Conservation (phyloP, 1,140 invertebrate species). For the Helicorthomorpha holstii region DNA sequence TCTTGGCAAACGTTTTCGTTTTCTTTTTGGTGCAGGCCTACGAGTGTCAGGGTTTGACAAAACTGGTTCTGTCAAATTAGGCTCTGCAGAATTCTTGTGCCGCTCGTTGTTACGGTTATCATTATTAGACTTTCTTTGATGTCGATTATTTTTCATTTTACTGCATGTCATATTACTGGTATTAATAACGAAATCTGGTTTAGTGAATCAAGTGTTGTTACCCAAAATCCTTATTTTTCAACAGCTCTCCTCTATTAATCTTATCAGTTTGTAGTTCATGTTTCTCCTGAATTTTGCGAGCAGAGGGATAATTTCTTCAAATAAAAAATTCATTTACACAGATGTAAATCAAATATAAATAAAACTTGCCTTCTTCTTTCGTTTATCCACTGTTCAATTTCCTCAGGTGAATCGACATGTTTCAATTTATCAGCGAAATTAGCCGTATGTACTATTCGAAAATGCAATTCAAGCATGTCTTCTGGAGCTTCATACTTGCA, state of each 20-base stretch:
- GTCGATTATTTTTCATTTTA: background rate
- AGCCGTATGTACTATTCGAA: too few species aligned
- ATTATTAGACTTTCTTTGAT: background rate
- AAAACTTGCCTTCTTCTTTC: slow-evolving; percentile 46
- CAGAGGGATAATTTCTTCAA: slow-evolving; percentile 37
- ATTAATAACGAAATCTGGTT: background rate
- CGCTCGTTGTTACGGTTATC: background rate
- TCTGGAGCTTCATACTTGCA: too few species aligned
- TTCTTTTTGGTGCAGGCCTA: too few species aligned
- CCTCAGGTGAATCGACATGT: slow-evolving; percentile 51
- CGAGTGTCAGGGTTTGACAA: background rate
- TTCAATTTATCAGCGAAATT: slow-evolving; percentile 58
- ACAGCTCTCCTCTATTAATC: slow-evolving; percentile 26
- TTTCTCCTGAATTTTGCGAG: slow-evolving; percentile 46
- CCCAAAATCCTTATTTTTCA: slow-evolving; percentile 13
- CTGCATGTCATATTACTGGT: background rate
- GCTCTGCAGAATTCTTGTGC: background rate
- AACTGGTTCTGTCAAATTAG: background rate
- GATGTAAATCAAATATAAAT: background rate
- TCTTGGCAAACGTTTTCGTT: too few species aligned
- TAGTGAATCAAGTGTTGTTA: background rate
- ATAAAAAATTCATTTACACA: slow-evolving; percentile 5
- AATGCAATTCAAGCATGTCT: too few species aligned
- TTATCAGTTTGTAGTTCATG: slow-evolving; percentile 42
- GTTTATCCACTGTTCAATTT: slow-evolving; percentile 60